A percentile compares a stretch with the other conserved stretches of the same genome.
phyloP scores from a whole-genome alignment of 2,797 vertebrate species.

The Bucorvus abyssinicus region DNA sequence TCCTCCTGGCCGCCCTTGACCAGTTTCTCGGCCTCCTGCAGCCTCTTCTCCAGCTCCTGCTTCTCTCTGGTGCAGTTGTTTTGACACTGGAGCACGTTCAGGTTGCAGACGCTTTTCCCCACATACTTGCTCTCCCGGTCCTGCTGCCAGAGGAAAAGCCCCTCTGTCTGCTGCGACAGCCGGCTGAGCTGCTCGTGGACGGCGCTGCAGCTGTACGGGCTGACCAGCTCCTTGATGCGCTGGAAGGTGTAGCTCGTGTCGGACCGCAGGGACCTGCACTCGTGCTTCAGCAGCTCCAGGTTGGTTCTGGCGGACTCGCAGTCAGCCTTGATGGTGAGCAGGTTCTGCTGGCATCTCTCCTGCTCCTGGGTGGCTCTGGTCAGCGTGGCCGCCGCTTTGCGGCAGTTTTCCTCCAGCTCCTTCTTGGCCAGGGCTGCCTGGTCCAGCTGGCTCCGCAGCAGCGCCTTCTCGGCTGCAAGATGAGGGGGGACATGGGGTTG shows the following conservation, averaged over 20 bases:
- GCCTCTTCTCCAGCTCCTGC: not conserved
- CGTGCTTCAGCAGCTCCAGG: not conserved
- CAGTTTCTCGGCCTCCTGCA: not conserved
- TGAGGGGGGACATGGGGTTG: not conserved
- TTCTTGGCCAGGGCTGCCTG: not conserved
- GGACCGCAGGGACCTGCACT: not conserved
- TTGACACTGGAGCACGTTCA: not conserved
- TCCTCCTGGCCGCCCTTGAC: not conserved
- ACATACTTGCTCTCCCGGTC: not conserved
- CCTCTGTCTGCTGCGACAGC: rapidly evolving
- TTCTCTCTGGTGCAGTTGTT: not conserved
- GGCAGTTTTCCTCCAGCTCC: not conserved
- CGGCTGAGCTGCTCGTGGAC: not conserved
- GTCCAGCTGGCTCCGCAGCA: not conserved
- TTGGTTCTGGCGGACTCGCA: not conserved
- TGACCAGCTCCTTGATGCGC: not conserved
- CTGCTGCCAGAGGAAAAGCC: conserved; percentile 2
- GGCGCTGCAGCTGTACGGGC: rapidly evolving
- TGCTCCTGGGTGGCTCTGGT: not conserved
- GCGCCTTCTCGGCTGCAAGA: not conserved
- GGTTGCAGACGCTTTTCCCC: not conserved
- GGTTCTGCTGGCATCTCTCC: not conserved
- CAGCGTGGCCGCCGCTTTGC: not conserved
- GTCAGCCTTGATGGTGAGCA: not conserved
- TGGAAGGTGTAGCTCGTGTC: not conserved